Base-by-base conservation (phyloP, 37 sponge, comb jelly and placozoan genomes). In the Bolinopsis microptera region DNA sequence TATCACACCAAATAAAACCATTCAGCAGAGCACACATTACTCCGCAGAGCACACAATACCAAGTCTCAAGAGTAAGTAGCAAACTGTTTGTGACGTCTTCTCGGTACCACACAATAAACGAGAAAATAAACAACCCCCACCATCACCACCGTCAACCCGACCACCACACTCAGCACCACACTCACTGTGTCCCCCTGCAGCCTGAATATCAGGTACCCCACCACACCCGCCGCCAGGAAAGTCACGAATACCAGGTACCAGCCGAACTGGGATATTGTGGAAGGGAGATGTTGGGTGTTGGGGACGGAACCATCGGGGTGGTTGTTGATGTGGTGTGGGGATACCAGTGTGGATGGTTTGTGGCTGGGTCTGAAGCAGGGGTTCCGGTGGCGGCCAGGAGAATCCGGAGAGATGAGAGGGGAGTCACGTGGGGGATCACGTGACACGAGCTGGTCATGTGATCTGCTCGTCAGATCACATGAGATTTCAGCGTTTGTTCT, bases 71-170 rank as follows among this genome's bases (percentile, higher is more conserved):
- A 48, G 61, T 48, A 48, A 48, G 61, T 48, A 48, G 80, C 80
- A 27, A 77, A 77, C 32, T 32, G 80, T 77, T 32, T 77, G 35
- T 27, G 32, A 21, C 80, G 1, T 32, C 80, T 28, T 36, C 80
- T 34, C 33, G 80, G 80, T 0, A 77, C 80, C 28, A 77, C 80
- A 77, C 80, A 77, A 36, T 32, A 77, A 16, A 77, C 32, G 36
- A 77, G 80, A 1, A 77, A 27, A 18, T 32, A 77, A 18, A 77
- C 80, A 36, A 77, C 28, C 1, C 21, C 3, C 80, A 77, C 34
- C 1, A 32, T 21, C 21, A 77, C 18, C 36, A 77, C 34, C 1
- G 80, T 77, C 33, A 77, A 8, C 9, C 34, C 80, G 2, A 32
- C 80, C 3, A 77, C 80, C 3, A 77, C 80, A 27, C 28, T 32